These are phyloP conservation scores for Dione juno DNA, from an alignment of 2,888 invertebrate species.

Conservation along the genomic window DNA sequence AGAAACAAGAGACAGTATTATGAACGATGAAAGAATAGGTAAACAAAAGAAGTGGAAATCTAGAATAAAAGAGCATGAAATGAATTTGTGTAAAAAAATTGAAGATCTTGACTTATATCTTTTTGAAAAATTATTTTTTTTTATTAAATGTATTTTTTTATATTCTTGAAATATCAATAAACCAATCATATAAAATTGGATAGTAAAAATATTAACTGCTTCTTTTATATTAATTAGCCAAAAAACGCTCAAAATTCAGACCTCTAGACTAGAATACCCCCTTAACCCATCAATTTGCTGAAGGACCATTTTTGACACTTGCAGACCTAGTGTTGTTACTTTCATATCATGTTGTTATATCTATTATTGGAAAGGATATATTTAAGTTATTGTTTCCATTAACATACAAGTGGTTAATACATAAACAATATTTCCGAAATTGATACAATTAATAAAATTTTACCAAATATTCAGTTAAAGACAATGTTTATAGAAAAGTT, in stretches of 20 bases:
- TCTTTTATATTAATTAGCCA: no score
- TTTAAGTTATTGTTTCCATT: slow-evolving; percentile 82
- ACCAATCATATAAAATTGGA: no score
- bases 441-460: slow-evolving; percentile 49
- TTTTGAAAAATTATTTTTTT: no score
- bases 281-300: slow-evolving; percentile 89
- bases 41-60: slow-evolving; percentile 80
- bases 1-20: slow-evolving; percentile 47
- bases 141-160: no score
- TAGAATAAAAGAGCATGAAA: slow-evolving; percentile 65
- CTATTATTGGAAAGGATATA: slow-evolving; percentile 62
- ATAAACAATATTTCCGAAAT: slow-evolving; percentile 55
- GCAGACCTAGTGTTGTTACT: slow-evolving; percentile 92
- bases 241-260: no score
- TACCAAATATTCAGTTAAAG: slow-evolving; percentile 46
- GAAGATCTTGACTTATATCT: slow-evolving; percentile 79
- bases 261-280: no score
- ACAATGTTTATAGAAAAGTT: slow-evolving; percentile 50
- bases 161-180: no score
- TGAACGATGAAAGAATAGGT: slow-evolving; percentile 49
- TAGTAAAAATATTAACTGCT: no score
- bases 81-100: slow-evolving; percentile 75
- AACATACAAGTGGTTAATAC: slow-evolving; percentile 85
- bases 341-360: slow-evolving; percentile 85
- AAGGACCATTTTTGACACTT: slow-evolving; percentile 91